Conservation (phyloP, 2,113 vertebrate species). For the Rhynchomys soricoides region DNA sequence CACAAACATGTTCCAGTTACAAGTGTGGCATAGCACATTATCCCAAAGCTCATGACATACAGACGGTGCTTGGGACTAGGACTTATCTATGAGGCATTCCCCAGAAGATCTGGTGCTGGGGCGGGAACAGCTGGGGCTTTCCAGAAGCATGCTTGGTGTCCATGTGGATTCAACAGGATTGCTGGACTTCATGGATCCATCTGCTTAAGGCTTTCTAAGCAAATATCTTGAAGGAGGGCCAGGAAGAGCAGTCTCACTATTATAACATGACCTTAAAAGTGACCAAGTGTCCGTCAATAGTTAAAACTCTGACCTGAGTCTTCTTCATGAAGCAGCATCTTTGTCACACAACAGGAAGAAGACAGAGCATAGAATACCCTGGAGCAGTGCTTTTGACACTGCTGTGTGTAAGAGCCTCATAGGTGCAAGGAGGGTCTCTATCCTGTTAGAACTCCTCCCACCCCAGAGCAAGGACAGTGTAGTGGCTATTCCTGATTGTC, state of each 20-base stretch:
- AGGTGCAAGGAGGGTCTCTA: rapidly evolving
- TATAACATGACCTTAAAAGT: not conserved
- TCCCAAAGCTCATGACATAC: not conserved
- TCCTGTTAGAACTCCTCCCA: not conserved
- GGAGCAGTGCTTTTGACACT: not conserved
- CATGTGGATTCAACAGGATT: not conserved
- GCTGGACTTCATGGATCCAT: not conserved
- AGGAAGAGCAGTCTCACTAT: not conserved
- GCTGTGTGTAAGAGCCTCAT: not conserved
- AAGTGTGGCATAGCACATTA: not conserved
- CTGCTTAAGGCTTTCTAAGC: not conserved
- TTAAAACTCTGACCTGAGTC: not conserved
- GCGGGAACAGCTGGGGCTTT: not conserved
- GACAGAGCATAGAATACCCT: not conserved
- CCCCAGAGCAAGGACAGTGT: not conserved
- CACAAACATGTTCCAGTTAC: not conserved
- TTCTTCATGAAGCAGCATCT: not conserved
- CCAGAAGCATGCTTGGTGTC: not conserved
- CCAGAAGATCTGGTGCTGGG: not conserved
- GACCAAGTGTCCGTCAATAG: not conserved
- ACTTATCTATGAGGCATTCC: not conserved
- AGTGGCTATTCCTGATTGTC: too few relatives aligned
- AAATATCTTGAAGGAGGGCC: not conserved
- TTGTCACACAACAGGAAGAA: not conserved
- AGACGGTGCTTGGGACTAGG: too few relatives aligned